A percentile compares a stretch with the other conserved stretches of the same genome.
phyloP scores from a whole-genome alignment of 2,113 vertebrate genomes.

The Oryzias celebensis region DNA sequence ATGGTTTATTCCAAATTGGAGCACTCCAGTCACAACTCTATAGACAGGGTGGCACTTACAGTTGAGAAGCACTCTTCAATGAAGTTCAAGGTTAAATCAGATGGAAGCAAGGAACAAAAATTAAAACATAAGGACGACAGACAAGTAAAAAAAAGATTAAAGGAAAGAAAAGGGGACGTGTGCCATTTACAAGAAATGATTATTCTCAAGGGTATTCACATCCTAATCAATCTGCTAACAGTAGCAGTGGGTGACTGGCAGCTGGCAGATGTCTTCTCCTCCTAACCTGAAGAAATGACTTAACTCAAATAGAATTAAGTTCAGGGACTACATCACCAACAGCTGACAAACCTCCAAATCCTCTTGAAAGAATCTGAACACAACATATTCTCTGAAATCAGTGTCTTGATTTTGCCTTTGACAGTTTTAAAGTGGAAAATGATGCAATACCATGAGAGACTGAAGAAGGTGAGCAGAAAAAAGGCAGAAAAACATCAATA shows the following conservation, averaged over 20 bases:
- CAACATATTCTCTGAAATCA: neutral
- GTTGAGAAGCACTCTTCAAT: slow-evolving; percentile 30
- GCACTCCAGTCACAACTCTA: slow-evolving; percentile 2
- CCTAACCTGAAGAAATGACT: slow-evolving; percentile 53
- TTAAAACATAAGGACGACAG: neutral
- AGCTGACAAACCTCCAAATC: slow-evolving; percentile 17
- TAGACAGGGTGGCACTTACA: slow-evolving; percentile 21
- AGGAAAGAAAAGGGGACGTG: neutral
- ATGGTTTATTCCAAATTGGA: slow-evolving; percentile 1
- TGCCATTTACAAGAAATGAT: slow-evolving; percentile 43
- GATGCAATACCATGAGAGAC: too few relatives aligned
- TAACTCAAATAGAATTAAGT: slow-evolving; percentile 30
- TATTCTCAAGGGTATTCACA: slow-evolving; percentile 43
- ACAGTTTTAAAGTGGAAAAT: too few relatives aligned
- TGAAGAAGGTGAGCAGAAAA: too few relatives aligned
- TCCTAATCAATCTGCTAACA: slow-evolving; percentile 53
- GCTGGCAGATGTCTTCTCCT: slow-evolving; percentile 50
- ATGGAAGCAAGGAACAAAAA: slow-evolving; percentile 9
- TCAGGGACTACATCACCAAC: slow-evolving; percentile 22
- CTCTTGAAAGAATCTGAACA: neutral
- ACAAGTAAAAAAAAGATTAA: slow-evolving; percentile 11
- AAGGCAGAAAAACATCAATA: too few relatives aligned
- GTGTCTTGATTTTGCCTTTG: too few relatives aligned
- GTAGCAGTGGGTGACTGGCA: slow-evolving; percentile 41
- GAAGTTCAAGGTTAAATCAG: slow-evolving; percentile 13